A percentile compares a stretch with the other conserved stretches of the same genome.
These are phyloP conservation scores for Pomacea maculata DNA, from an alignment of 1,140 invertebrate species.

Conservation along the genomic window DNA sequence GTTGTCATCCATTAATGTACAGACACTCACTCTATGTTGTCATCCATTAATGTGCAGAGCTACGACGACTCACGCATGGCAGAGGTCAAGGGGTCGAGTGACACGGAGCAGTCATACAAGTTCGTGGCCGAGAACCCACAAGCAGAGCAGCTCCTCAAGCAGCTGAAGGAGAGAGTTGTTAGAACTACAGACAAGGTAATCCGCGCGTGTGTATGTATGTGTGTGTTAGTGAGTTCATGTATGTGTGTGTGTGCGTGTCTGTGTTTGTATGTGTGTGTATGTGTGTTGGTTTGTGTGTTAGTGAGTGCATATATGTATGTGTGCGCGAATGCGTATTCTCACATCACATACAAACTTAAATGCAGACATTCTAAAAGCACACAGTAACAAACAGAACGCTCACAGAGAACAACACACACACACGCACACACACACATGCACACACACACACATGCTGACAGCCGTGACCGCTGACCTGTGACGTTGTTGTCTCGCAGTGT, in stretches of 20 bases:
- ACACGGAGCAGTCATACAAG: not conserved
- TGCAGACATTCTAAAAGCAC: too few species aligned
- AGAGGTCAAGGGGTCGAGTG: not conserved
- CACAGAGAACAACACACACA: too few species aligned
- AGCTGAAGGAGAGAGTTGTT: conserved; percentile 22
- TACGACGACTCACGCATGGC: conserved; percentile 12
- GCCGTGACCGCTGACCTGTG: not conserved
- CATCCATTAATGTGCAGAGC: not conserved
- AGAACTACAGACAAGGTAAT: conserved; percentile 24
- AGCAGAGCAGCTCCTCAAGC: conserved; percentile 11
- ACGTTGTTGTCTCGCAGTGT: conserved; percentile 14
- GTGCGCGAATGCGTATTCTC: conserved; percentile 8
- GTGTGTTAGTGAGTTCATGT: not conserved
- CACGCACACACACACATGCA: too few species aligned
- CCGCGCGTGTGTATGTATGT: not conserved
- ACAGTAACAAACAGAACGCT: too few species aligned
- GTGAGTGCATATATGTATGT: conserved; percentile 3
- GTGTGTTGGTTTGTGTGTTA: not conserved
- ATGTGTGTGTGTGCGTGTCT: conserved; percentile 1
- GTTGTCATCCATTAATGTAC: not conserved
- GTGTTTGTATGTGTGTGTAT: not conserved
- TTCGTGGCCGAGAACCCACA: conserved; percentile 12
- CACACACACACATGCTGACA: too few species aligned
- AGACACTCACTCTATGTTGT: not conserved
- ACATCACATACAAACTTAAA: not conserved